These are phyloP conservation scores for Prunella himalayana DNA, from an alignment of 2,113 vertebrate genomes.

Conservation along the genomic window DNA sequence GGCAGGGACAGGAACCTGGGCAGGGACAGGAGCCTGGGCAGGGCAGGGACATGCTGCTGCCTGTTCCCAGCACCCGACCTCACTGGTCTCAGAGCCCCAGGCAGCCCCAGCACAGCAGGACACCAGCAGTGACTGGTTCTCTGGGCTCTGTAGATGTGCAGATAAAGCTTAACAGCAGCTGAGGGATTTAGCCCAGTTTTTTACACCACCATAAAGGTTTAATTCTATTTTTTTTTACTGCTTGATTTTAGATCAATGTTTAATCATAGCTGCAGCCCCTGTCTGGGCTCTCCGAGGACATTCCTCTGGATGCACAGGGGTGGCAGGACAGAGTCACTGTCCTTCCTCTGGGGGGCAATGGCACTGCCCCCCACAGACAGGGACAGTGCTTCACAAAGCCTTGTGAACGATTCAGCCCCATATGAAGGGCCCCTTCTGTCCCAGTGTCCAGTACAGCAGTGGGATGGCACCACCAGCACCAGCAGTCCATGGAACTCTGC, in stretches of 20 bases:
- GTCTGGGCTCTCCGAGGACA: accelerated
- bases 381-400: background rate
- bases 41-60: background rate
- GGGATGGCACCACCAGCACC: background rate
- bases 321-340: background rate
- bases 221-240: conserved; percentile 14
- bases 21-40: background rate
- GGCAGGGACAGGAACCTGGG: background rate
- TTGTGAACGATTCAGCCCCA: background rate
- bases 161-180: background rate
- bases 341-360: background rate
- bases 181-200: background rate
- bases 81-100: accelerated
- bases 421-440: background rate
- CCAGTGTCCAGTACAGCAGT: accelerated
- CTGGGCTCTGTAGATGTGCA: background rate
- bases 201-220: background rate
- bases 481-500: background rate
- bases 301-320: background rate
- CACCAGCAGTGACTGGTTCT: background rate
- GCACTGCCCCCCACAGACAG: background rate
- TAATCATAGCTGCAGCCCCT: background rate
- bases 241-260: background rate
- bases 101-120: background rate
- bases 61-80: accelerated